phyloP scores from a whole-genome alignment of 2,113 vertebrate species.

The Eublepharis macularius region DNA sequence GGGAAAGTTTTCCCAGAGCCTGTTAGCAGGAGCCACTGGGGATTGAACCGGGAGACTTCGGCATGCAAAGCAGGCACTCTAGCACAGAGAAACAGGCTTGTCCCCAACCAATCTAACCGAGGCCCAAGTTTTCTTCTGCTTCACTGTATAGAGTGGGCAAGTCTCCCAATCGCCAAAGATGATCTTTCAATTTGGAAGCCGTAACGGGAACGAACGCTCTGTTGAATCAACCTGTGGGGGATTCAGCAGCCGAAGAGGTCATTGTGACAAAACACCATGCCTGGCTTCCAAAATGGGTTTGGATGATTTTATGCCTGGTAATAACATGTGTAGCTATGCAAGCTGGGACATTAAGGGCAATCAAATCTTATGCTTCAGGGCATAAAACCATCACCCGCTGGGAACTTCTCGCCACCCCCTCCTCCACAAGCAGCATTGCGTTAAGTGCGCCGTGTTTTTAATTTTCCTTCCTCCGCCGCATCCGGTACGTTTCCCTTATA shows the following conservation, averaged over 20 bases:
- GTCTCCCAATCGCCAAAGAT: not conserved
- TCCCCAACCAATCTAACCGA: not conserved
- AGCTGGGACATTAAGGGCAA: slow-evolving; percentile 9
- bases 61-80: not conserved
- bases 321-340: slow-evolving; percentile 7
- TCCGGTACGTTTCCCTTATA: not conserved
- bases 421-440: not conserved
- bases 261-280: not conserved
- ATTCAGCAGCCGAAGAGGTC: not conserved
- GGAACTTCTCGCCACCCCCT: not conserved
- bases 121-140: not conserved
- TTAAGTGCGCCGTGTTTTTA: not conserved
- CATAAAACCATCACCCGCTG: not conserved
- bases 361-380: slow-evolving; percentile 22
- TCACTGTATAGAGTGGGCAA: not conserved
- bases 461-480: not conserved
- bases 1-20: too few species aligned
- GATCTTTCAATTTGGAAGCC: not conserved
- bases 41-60: not conserved
- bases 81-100: too few species aligned
- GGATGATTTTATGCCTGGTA: slow-evolving; percentile 1
- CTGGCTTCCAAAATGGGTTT: not conserved
- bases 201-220: not conserved
- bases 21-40: too few species aligned
- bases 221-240: not conserved